Base-by-base conservation (phyloP, 2,113 vertebrate genomes). In the Cheirogaleus medius region DNA sequence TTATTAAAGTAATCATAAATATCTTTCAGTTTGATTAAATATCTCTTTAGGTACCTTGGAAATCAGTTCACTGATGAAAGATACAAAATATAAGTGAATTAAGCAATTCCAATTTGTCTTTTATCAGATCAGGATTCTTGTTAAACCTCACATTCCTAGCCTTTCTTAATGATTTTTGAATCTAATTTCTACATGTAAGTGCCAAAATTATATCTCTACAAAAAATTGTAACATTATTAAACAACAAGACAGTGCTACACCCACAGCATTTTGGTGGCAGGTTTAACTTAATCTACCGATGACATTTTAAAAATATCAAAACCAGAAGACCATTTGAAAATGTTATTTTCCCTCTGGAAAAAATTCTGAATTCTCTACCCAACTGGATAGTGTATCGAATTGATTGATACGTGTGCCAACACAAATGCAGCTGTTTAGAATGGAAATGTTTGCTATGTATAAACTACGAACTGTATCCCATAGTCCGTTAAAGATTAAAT, bases 361-460 rank as follows among this genome's bases (percentile, higher is more conserved):
- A 92, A 90, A 80, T 69, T 91, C 64, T 92, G 11, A 34, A 12
- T 58, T 92, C 49, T 77, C 58, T 23, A 29, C 52, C 47, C 52
- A 54, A 73, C 63, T 69, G 25, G 64, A 52, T 69, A 87, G 85
- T 71, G 44, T 85, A 64, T 94, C 64, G 42, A 92, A 92, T 92
- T 60, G 78, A 92, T 47, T 64, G 80, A 92, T 68, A 54, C n/a
- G 1, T 71, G 37, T 58, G 56, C 42, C 84, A 92, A 92, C 42
- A 91, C 85, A 94, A 94, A 80, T 11, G 56, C 83, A 94, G 77
- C 54, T 91, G 90, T 73, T 94, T 95, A 84, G 74, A 96, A 68
- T 39, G n/a, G 54, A 82, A 92, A 69, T 25, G 12, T 39, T 83
- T 42, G 42, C n/a, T 5, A 5, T 2, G 23, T 27, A 68, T 39